A percentile compares a stretch with the other conserved stretches of the same genome.
phyloP scores from a whole-genome alignment of 2,888 invertebrate species.

The Lordiphosa fenestrarum region DNA sequence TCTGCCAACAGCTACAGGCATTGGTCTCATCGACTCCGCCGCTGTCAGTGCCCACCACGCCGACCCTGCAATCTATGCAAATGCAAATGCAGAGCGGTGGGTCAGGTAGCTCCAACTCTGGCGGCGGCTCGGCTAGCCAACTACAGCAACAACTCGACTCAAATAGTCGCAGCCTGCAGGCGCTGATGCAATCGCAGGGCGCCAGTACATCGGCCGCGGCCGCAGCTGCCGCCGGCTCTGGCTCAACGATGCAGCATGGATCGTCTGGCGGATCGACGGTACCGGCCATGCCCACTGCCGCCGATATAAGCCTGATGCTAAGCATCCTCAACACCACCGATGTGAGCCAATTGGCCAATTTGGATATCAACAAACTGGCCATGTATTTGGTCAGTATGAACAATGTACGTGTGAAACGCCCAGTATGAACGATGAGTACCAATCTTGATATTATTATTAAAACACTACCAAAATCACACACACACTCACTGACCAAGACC shows the following conservation, averaged over 20 bases:
- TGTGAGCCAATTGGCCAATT: slow-evolving; percentile 85
- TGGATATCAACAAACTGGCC: slow-evolving; percentile 88
- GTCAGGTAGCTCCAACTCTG: slow-evolving; percentile 29
- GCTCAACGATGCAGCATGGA: slow-evolving; percentile 54
- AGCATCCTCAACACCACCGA: slow-evolving; percentile 80
- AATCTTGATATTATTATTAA: slow-evolving; percentile 13
- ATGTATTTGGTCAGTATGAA: slow-evolving; percentile 86
- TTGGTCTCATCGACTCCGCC: slow-evolving; percentile 80
- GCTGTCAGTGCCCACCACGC: slow-evolving; percentile 78
- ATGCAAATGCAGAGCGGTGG: slow-evolving; percentile 77
- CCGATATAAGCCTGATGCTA: slow-evolving; percentile 80
- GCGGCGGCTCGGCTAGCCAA: slow-evolving; percentile 50
- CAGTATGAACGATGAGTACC: slow-evolving; percentile 47
- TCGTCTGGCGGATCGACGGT: slow-evolving; percentile 49
- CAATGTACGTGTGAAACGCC: slow-evolving; percentile 72
- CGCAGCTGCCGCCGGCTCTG: slow-evolving; percentile 69
- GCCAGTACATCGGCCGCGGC: slow-evolving; percentile 78
- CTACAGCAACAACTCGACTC: slow-evolving; percentile 64
- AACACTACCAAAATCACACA: slow-evolving; percentile 4
- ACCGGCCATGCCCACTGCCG: slow-evolving; percentile 80
- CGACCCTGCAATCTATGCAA: slow-evolving; percentile 79
- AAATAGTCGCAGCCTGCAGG: slow-evolving; percentile 77
- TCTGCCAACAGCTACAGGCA: slow-evolving; percentile 79
- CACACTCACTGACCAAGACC: neutral
- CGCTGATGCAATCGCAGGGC: slow-evolving; percentile 76